A percentile compares a stretch with the other conserved stretches of the same genome.
These are phyloP conservation scores for Gastrophysa polygoni DNA, from an alignment of 2,888 invertebrate genomes.

Conservation along the genomic window DNA sequence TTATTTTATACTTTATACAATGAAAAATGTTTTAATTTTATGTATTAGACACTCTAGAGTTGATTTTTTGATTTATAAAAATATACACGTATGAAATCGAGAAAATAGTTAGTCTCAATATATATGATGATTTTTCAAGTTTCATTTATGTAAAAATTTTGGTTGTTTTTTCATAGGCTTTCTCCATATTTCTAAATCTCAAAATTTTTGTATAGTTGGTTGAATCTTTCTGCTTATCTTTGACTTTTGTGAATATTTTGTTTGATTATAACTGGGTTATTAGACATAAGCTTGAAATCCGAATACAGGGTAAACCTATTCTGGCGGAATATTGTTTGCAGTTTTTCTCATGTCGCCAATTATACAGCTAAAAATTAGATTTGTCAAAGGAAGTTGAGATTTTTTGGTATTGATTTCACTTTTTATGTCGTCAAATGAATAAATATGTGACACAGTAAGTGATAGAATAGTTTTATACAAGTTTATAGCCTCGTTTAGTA, in stretches of 20 bases:
- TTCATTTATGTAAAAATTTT: background rate
- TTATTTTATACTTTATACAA: conserved; percentile 8
- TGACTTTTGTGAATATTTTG: conserved; percentile 17
- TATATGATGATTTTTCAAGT: too few relatives aligned
- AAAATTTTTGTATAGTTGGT: conserved; percentile 37
- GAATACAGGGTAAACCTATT: conserved; percentile 35
- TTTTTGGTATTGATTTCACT: conserved; percentile 8
- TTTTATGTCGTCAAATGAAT: conserved; percentile 13
- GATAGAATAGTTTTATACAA: conserved; percentile 47
- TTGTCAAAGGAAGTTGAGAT: conserved; percentile 6
- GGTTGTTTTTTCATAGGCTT: background rate
- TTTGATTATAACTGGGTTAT: conserved; percentile 22
- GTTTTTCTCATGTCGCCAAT: conserved; percentile 19
- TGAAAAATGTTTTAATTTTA: conserved; percentile 11
- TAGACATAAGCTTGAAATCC: conserved; percentile 28
- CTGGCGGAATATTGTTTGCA: background rate
- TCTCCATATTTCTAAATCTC: conserved; percentile 23
- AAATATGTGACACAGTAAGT: conserved; percentile 33
- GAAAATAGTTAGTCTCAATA: too few relatives aligned
- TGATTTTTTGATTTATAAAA: background rate
- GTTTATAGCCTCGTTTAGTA: conserved; percentile 27
- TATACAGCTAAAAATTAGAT: conserved; percentile 18
- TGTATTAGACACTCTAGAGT: background rate
- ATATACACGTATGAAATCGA: background rate
- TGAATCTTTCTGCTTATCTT: conserved; percentile 16